Conservation (phyloP, 2,113 vertebrate genomes). For the Ciconia boyciana region DNA sequence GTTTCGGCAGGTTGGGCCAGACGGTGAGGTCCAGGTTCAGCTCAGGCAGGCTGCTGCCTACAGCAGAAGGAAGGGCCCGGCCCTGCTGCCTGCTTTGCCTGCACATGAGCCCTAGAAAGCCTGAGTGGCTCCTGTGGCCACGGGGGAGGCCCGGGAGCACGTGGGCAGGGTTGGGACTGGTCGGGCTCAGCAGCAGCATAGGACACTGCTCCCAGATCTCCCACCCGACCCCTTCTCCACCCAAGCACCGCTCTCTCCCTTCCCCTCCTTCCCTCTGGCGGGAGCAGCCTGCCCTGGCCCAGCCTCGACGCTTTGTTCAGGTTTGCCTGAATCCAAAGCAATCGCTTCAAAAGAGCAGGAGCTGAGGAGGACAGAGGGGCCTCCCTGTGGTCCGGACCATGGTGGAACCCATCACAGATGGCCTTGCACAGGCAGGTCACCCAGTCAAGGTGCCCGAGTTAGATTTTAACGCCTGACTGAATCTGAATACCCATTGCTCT, state of each 20-base stretch:
- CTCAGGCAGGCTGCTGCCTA: background rate
- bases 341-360: background rate
- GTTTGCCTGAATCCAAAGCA: background rate
- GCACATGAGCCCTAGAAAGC: background rate
- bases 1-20: background rate
- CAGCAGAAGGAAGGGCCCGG: background rate
- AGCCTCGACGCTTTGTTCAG: background rate
- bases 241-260: accelerated
- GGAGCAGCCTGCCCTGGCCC: background rate
- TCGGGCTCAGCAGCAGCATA: background rate
- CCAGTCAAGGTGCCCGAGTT: background rate
- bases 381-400: accelerated
- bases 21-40: background rate
- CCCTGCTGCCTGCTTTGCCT: background rate
- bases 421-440: background rate
- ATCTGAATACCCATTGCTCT: background rate
- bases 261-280: background rate
- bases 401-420: accelerated
- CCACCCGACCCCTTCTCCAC: background rate
- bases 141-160: accelerated
- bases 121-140: background rate
- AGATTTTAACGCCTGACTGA: background rate
- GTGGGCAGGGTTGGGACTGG: background rate
- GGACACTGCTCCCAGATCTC: background rate
- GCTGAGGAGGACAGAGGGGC: background rate